phyloP scores from a whole-genome alignment of 2,797 vertebrate genomes.

The Pelochelys cantorii region DNA sequence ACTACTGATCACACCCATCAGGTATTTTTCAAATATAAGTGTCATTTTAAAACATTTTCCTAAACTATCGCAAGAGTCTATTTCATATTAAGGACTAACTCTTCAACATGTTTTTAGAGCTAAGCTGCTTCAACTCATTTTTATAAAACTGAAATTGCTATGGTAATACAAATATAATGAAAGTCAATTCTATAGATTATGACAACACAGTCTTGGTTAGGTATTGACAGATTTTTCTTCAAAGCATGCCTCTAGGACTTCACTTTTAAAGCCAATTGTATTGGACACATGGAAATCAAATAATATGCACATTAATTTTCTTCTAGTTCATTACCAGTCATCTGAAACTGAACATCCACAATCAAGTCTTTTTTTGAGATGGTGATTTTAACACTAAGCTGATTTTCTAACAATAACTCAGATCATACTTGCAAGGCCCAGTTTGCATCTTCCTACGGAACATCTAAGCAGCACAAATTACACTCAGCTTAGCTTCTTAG shows the following conservation, averaged over 20 bases:
- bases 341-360: constrained; percentile 45
- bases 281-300: constrained; percentile 61
- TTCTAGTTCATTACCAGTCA: constrained; percentile 54
- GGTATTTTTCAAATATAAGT: background rate
- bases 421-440: constrained; percentile 7
- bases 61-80: background rate
- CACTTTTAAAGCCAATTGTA: constrained; percentile 55
- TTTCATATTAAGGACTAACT: background rate
- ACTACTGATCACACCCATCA: background rate
- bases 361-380: background rate
- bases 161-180: background rate
- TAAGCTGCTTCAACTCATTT: background rate
- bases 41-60: background rate
- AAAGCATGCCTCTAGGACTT: constrained; percentile 51
- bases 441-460: constrained; percentile 4
- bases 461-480: constrained; percentile 8
- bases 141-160: background rate
- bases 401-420: background rate
- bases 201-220: constrained; percentile 6
- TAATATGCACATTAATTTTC: constrained; percentile 53
- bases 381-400: background rate
- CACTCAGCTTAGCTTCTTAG: background rate
- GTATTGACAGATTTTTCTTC: constrained; percentile 48
- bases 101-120: background rate
- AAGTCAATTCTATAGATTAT: constrained; percentile 4